A percentile compares a stretch with the other conserved stretches of the same genome.
These are phyloP conservation scores for Xerus inauris DNA, from an alignment of 2,113 vertebrate genomes.

Conservation along the genomic window DNA sequence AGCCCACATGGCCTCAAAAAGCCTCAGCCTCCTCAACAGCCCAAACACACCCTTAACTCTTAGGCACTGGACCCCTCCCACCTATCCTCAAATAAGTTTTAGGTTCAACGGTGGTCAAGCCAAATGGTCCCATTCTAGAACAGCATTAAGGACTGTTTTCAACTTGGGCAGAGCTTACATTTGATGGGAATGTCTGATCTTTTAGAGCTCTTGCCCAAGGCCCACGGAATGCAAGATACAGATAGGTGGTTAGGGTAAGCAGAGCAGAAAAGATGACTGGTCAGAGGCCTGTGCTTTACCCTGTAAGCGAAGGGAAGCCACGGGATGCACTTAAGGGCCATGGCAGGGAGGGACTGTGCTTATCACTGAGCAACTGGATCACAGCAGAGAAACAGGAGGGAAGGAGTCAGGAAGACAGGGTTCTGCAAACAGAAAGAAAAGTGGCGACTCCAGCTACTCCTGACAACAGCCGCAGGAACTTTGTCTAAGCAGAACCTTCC, in stretches of 20 bases:
- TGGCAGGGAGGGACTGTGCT: rapidly evolving
- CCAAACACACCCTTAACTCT: neutral
- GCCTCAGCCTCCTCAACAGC: neutral
- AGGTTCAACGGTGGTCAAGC: neutral
- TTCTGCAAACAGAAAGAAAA: neutral
- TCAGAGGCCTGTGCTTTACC: neutral
- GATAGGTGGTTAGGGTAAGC: too few relatives aligned
- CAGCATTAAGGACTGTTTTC: neutral
- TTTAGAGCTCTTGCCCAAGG: neutral
- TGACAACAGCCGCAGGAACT: neutral
- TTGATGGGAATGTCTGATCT: neutral
- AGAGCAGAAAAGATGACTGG: neutral
- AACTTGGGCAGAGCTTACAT: neutral
- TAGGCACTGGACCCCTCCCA: neutral
- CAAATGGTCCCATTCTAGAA: neutral
- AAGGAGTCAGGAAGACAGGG: neutral
- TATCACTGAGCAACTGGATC: neutral
- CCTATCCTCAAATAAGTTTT: neutral
- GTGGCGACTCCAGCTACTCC: neutral
- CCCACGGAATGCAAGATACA: neutral
- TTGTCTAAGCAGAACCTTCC: neutral
- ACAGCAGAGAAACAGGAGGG: neutral
- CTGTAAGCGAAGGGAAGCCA: neutral
- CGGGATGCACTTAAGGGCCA: neutral
- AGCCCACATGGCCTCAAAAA: neutral